These are phyloP conservation scores for Heterotilapia buettikoferi DNA, from an alignment of 2,113 vertebrate species.

Conservation along the genomic window DNA sequence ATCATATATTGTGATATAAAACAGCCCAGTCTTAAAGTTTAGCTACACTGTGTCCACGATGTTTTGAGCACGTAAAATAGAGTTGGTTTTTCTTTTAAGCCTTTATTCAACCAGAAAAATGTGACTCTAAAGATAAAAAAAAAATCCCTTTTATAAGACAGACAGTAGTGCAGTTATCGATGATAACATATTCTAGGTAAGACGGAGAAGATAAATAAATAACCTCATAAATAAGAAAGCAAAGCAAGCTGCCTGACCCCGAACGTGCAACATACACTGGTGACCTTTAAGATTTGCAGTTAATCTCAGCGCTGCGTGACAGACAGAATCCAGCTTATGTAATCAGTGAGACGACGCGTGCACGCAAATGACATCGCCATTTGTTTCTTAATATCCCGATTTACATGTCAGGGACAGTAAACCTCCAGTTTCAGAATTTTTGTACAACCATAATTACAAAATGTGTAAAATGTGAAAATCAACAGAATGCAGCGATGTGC, in stretches of 20 bases:
- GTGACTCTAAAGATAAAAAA: neutral
- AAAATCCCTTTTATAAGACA: neutral
- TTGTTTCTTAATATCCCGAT: neutral
- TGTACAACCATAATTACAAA: neutral
- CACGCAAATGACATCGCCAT: accelerated
- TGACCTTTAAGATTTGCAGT: neutral
- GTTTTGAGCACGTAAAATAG: accelerated
- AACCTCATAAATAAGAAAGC: neutral
- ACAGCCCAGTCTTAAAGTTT: neutral
- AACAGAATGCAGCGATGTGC: neutral
- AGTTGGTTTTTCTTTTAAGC: accelerated
- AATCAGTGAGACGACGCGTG: neutral
- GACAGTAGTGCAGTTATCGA: neutral
- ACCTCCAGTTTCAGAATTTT: accelerated
- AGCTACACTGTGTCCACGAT: neutral
- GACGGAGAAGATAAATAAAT: neutral
- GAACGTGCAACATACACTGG: neutral
- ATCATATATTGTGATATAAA: neutral
- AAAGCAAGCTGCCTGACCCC: neutral
- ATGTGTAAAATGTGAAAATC: neutral
- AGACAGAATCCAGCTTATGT: neutral
- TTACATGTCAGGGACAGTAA: neutral
- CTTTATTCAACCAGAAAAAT: neutral
- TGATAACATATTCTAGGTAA: neutral
- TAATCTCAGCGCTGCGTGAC: neutral